Evolutionary conservation across 2,113 vertebrate species (phyloP).

Genomic region (Pampusana beccarii): DNA sequence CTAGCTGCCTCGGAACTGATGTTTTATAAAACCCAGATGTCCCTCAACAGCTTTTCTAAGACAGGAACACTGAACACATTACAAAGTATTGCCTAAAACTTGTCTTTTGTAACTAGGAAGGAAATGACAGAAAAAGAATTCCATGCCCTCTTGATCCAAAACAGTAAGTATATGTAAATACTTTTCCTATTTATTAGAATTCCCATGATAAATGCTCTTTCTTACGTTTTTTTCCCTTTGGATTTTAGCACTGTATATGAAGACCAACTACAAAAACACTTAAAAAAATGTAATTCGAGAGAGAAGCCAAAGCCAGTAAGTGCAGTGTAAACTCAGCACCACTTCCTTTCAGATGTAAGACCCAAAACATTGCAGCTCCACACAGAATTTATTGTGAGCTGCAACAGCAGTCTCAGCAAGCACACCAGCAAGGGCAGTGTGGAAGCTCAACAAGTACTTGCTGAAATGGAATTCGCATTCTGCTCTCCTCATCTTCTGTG

Average conservation of each 20-base stretch:
- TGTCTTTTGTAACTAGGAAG: constrained; percentile 65
- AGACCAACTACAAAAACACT: constrained; percentile 89
- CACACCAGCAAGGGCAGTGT: not conserved
- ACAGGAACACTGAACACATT: not conserved
- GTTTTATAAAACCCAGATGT: not conserved
- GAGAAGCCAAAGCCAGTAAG: constrained; percentile 91
- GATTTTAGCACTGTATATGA: constrained; percentile 87
- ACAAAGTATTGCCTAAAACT: not conserved
- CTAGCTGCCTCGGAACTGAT: not conserved
- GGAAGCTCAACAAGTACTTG: not conserved
- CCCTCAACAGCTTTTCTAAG: not conserved
- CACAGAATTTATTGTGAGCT: not conserved
- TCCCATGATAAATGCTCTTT: not conserved
- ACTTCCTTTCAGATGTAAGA: not conserved
- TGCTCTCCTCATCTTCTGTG: too few species aligned
- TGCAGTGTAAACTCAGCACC: not conserved
- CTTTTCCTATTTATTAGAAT: not conserved
- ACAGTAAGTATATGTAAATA: constrained; percentile 82
- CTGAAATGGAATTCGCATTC: not conserved
- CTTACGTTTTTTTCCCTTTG: constrained; percentile 26
- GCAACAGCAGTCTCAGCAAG: not conserved
- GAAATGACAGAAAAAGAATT: constrained; percentile 81
- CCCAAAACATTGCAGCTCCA: not conserved
- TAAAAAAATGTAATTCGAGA: constrained; percentile 95
- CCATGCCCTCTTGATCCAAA: constrained; percentile 93